These are phyloP conservation scores for Strix aluco DNA, from an alignment of 2,113 vertebrate genomes.

Conservation along the genomic window DNA sequence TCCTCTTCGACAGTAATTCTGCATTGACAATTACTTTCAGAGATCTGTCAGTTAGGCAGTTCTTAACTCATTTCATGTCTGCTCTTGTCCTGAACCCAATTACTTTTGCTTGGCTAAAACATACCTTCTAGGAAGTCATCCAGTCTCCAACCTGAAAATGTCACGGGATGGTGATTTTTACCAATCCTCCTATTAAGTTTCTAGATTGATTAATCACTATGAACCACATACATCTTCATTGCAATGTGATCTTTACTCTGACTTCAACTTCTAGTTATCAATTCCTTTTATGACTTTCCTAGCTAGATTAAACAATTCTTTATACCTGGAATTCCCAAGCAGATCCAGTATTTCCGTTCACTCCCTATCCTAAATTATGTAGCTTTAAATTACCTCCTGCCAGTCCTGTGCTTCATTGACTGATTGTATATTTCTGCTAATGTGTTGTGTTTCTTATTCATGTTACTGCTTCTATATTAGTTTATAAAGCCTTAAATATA, in stretches of 20 bases:
- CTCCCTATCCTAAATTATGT: neutral
- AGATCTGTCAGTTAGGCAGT: conserved; percentile 35
- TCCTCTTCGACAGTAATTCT: conserved; percentile 31
- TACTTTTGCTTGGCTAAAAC: conserved; percentile 30
- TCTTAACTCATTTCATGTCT: conserved; percentile 60
- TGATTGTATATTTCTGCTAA: neutral
- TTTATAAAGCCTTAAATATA: neutral
- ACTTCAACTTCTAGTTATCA: neutral
- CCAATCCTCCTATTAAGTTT: neutral
- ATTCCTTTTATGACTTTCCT: neutral
- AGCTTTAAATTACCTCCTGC: neutral
- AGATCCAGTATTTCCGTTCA: neutral
- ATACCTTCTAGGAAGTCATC: neutral
- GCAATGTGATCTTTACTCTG: neutral
- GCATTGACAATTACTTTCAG: conserved; percentile 52
- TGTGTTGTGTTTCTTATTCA: neutral
- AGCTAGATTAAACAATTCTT: neutral
- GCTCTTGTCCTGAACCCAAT: conserved; percentile 43
- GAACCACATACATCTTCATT: neutral
- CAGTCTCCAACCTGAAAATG: conserved; percentile 34
- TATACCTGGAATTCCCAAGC: neutral
- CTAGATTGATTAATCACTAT: conserved; percentile 12
- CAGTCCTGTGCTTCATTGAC: neutral
- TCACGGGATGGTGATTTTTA: conserved; percentile 36
- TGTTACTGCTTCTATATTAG: neutral